Conservation (phyloP, 2,113 vertebrate genomes). For the Thamnophis sirtalis region DNA sequence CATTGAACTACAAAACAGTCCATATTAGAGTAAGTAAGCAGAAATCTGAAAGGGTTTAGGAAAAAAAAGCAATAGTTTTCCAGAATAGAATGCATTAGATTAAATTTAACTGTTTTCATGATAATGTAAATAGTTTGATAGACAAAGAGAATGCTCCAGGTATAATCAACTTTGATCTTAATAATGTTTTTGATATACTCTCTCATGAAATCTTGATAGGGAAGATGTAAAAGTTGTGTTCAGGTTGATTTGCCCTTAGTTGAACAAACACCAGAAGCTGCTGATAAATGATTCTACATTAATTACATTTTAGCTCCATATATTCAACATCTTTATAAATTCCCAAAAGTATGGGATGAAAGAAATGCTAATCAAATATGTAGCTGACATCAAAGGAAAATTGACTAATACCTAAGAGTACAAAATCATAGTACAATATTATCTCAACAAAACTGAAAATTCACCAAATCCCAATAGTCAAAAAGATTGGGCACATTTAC, state of each 20-base stretch:
- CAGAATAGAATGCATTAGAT: background rate
- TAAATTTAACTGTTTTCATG: background rate
- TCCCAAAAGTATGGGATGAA: background rate
- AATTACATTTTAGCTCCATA: background rate
- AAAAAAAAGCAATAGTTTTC: background rate
- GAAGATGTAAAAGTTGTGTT: background rate
- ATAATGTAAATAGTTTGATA: background rate
- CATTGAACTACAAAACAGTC: background rate
- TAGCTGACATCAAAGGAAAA: background rate
- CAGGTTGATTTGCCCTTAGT: background rate
- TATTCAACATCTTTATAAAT: background rate
- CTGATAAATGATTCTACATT: background rate
- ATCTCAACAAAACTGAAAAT: background rate
- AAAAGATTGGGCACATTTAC: background rate
- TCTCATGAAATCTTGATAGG: background rate
- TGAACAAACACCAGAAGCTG: background rate
- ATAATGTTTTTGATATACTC: background rate
- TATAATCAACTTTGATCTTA: background rate
- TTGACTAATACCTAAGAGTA: background rate
- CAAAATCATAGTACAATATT: background rate
- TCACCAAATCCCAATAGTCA: background rate
- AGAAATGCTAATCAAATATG: background rate
- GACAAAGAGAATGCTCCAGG: background rate
- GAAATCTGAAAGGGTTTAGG: background rate
- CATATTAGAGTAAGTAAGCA: background rate